Evolutionary conservation across 1,140 invertebrate genomes (phyloP).

Genomic region (Sinella curviseta): DNA sequence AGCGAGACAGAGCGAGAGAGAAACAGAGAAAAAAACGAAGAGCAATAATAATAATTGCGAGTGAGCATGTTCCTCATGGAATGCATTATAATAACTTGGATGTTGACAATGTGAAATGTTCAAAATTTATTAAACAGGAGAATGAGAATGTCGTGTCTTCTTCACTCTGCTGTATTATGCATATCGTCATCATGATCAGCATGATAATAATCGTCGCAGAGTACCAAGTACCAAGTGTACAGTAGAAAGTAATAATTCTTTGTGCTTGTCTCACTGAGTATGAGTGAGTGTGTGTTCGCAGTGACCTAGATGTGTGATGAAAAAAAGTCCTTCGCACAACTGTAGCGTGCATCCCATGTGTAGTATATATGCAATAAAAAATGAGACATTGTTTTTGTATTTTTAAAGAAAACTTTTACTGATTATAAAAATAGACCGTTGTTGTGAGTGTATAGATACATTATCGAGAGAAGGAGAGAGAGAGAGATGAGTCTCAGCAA

Average conservation of each 20-base stretch:
- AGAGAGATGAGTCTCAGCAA: no score
- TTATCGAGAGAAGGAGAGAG: no score
- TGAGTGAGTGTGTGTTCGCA: neutral
- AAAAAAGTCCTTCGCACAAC: conserved; percentile 14
- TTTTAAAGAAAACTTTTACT: neutral
- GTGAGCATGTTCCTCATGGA: neutral
- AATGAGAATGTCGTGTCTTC: neutral
- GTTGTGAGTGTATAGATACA: neutral
- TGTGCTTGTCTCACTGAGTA: neutral
- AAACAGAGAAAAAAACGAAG: neutral
- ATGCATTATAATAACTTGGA: neutral
- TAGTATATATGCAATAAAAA: neutral
- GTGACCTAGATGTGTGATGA: conserved; percentile 22
- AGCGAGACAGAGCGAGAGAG: neutral
- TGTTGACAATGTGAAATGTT: neutral
- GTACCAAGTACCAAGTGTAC: neutral
- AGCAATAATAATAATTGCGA: neutral
- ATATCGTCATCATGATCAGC: conserved; percentile 12
- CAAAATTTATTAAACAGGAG: neutral
- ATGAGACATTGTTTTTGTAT: conserved; percentile 9
- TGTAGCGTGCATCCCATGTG: neutral
- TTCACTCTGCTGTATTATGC: neutral
- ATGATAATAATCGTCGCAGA: conserved; percentile 2
- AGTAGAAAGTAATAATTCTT: conserved; percentile 11
- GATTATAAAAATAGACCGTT: neutral